These are phyloP conservation scores for Galagoides demidoff DNA, from an alignment of 2,797 vertebrate genomes.

Conservation along the genomic window DNA sequence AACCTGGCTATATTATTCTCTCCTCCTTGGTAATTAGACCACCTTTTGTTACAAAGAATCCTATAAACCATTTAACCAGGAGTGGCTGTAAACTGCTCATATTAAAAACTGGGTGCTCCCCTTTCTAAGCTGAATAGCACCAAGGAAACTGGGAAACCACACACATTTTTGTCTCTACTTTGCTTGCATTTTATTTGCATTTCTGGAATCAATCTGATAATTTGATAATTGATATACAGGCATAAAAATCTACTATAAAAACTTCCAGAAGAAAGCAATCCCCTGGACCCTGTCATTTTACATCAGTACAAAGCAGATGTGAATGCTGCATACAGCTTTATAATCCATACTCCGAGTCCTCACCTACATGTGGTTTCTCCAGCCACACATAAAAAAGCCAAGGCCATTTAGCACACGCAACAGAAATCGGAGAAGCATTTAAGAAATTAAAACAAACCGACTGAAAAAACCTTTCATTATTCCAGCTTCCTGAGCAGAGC, in stretches of 20 bases:
- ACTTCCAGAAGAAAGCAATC: background rate
- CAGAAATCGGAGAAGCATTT: background rate
- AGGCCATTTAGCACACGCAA: background rate
- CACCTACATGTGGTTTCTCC: background rate
- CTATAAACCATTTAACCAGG: constrained; percentile 86
- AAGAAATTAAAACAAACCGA: background rate
- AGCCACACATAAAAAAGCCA: background rate
- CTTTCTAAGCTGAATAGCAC: constrained; percentile 50
- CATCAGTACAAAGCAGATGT: background rate
- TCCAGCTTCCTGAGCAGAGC: background rate
- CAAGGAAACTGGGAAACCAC: background rate
- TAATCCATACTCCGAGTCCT: background rate
- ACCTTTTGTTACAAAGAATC: constrained; percentile 86
- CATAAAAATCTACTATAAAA: constrained; percentile 56
- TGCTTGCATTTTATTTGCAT: constrained; percentile 35
- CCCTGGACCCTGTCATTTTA: background rate
- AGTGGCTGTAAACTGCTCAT: constrained; percentile 85
- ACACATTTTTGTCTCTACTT: constrained; percentile 53
- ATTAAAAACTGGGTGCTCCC: constrained; percentile 84
- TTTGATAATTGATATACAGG: constrained; percentile 17
- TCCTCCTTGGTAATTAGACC: constrained; percentile 85
- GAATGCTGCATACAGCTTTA: background rate
- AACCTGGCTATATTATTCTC: constrained; percentile 84
- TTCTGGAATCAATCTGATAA: constrained; percentile 54
- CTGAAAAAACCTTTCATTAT: background rate